Evolutionary conservation across 2,888 invertebrate species (phyloP), one percentile per base, ranked within the genome.

Genomic region (Cyrtodaria siliqua): DNA sequence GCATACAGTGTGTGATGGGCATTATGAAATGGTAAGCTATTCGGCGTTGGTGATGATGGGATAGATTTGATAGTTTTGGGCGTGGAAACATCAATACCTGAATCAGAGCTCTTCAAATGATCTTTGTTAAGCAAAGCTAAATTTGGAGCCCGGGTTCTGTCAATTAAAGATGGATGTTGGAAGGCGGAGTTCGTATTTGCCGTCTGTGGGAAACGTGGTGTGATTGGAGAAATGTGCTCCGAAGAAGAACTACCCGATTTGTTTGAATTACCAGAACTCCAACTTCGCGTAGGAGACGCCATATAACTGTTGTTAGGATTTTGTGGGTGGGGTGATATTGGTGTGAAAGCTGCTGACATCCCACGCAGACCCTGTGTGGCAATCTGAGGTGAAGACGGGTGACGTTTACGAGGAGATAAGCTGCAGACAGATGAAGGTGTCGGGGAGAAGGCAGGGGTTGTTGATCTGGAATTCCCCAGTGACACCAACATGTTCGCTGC

Each of bases 401-500:
- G 86, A 38, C 87, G 86, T 75, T 81, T 78, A 42, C 81, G 23
- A 47, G 81, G 81, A 3, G 81, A 81, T 47, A 78, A 49, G 38
- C 68, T 69, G 60, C 75, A 68, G 1, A 75, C 72, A 6, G 75
- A 78, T 9, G 85, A 83, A 9, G 83, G 83, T 14, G 86, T 89
- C 0, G 93, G 92, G 26, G 92, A 92, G 75, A 97, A 97, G 42
- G 97, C 97, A 56, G 98, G 98, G 59, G 98, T 97, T 62, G 97
- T 97, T 47, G 98, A 97, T 74, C 98, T 95, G 18, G 98, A 98
- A 93, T 97, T 97, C 86, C 98, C 97, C 87, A 98, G 94, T 16
- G 98, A 98, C 86, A 98, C 98, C 79, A 98, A 94, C 97, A 98
- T 98, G 93, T 97, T 98, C 56, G 98, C 98, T 75, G 97, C 98